Evolutionary conservation across 2,888 invertebrate species (phyloP).

Genomic region (Oxyscelio sp.): DNA sequence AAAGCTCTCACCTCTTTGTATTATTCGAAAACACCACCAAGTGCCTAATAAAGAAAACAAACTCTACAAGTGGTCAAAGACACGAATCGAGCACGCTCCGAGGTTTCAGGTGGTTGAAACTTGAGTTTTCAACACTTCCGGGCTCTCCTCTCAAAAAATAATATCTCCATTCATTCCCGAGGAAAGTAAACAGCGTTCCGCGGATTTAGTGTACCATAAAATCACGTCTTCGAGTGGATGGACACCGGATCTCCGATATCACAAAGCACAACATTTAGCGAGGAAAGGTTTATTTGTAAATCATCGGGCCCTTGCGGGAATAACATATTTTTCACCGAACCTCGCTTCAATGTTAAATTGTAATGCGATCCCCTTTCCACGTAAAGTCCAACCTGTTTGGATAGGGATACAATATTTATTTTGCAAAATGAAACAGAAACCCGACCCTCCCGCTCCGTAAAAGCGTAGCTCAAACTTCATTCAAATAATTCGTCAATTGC

Average conservation of each 20-base stretch:
- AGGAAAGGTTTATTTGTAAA: slow-evolving; percentile 24
- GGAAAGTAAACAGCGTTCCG: slow-evolving; percentile 25
- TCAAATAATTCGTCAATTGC: too few species aligned
- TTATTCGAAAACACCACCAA: slow-evolving; percentile 61
- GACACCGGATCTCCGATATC: slow-evolving; percentile 6
- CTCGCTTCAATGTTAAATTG: neutral
- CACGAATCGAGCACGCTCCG: slow-evolving; percentile 66
- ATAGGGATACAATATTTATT: neutral
- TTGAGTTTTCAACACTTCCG: slow-evolving; percentile 55
- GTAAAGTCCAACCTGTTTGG: neutral
- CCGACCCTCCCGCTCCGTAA: neutral
- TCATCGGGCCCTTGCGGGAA: neutral
- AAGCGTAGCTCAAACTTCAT: neutral
- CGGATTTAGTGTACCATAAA: slow-evolving; percentile 28
- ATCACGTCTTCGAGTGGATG: slow-evolving; percentile 52
- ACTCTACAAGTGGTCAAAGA: slow-evolving; percentile 57
- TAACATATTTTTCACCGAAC: slow-evolving; percentile 30
- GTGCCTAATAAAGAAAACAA: slow-evolving; percentile 66
- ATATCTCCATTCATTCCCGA: slow-evolving; percentile 34
- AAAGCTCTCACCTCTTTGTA: slow-evolving; percentile 25
- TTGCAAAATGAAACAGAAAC: neutral
- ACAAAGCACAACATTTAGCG: slow-evolving; percentile 12
- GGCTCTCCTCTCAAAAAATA: slow-evolving; percentile 51
- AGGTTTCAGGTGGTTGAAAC: slow-evolving; percentile 51
- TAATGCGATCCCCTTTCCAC: slow-evolving; percentile 6